phyloP scores from a whole-genome alignment of 1,140 invertebrate species.

The Solenopsis invicta region DNA sequence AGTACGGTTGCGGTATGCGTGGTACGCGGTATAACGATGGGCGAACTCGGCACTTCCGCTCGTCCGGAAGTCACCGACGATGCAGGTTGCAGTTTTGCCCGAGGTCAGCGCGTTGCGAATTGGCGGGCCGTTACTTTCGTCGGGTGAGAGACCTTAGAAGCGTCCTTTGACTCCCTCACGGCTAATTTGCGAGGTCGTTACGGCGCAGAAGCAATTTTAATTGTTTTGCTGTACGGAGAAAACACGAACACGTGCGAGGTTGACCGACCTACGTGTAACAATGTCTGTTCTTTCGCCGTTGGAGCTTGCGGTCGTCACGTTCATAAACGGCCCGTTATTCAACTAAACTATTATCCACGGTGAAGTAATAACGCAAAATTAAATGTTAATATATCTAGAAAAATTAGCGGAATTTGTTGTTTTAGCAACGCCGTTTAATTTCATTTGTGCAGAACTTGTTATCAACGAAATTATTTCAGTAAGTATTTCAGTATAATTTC shows the following conservation, averaged over 20 bases:
- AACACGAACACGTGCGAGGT: not conserved
- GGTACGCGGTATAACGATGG: not conserved
- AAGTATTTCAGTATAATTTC: no score
- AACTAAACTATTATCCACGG: not conserved
- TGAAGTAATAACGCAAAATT: conserved; percentile 16
- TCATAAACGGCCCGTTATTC: conserved; percentile 27
- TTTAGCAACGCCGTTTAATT: not conserved
- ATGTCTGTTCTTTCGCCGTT: conserved; percentile 11
- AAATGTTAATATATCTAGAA: conserved; percentile 24
- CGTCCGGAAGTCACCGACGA: conserved; percentile 33
- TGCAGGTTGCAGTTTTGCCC: conserved; percentile 34
- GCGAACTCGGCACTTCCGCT: conserved; percentile 53
- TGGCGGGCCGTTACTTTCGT: conserved; percentile 49
- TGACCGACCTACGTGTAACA: conserved; percentile 12
- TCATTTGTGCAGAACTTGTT: not conserved
- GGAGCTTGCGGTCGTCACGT: conserved; percentile 13
- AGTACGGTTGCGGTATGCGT: conserved; percentile 47
- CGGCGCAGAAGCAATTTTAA: conserved; percentile 48
- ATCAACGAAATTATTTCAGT: not conserved
- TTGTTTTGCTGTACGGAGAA: conserved; percentile 17
- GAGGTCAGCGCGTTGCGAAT: conserved; percentile 50
- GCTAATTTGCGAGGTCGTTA: conserved; percentile 53
- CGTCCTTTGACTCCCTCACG: conserved; percentile 10
- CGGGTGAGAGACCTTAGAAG: conserved; percentile 11
- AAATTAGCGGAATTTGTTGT: not conserved